Conservation (phyloP, 2,797 vertebrate genomes). For the Enteromius treurensis region DNA sequence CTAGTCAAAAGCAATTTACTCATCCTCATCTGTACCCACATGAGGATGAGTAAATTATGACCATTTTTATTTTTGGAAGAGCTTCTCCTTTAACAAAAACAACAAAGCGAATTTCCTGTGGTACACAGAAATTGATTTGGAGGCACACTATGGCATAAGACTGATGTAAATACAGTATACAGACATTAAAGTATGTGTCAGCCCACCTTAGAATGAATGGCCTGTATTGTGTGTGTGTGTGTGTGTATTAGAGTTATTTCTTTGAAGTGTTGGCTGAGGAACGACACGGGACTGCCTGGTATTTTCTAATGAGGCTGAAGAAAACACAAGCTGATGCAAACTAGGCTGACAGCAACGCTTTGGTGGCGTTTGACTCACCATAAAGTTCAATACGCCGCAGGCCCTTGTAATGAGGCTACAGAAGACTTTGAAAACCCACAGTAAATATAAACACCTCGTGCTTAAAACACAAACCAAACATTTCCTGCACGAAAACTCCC, state of each 20-base stretch:
- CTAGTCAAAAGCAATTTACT: background rate
- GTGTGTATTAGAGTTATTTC: conserved; percentile 48
- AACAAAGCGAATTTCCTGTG: conserved; percentile 8
- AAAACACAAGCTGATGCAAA: conserved; percentile 57
- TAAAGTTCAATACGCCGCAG: conserved; percentile 76
- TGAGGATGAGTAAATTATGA: background rate
- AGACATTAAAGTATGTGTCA: conserved; percentile 31
- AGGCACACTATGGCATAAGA: background rate
- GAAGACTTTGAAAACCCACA: conserved; percentile 66
- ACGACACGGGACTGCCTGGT: conserved; percentile 53
- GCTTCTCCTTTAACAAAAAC: background rate
- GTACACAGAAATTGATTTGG: conserved; percentile 16
- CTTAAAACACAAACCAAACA: conserved; percentile 13
- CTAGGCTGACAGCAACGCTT: conserved; percentile 64
- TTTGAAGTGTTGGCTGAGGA: conserved; percentile 53
- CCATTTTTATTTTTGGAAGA: background rate
- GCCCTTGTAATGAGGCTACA: conserved; percentile 70
- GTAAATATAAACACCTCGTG: conserved; percentile 36
- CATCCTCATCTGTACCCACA: background rate
- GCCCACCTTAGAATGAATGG: conserved; percentile 23
- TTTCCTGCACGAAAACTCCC: conserved; percentile 29
- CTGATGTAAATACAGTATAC: conserved; percentile 34
- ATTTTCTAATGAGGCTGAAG: conserved; percentile 58
- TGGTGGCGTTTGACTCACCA: conserved; percentile 72
- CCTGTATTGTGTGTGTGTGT: conserved; percentile 33